These are phyloP conservation scores for Potorous gilbertii DNA, from an alignment of 2,797 vertebrate genomes.

Conservation along the genomic window DNA sequence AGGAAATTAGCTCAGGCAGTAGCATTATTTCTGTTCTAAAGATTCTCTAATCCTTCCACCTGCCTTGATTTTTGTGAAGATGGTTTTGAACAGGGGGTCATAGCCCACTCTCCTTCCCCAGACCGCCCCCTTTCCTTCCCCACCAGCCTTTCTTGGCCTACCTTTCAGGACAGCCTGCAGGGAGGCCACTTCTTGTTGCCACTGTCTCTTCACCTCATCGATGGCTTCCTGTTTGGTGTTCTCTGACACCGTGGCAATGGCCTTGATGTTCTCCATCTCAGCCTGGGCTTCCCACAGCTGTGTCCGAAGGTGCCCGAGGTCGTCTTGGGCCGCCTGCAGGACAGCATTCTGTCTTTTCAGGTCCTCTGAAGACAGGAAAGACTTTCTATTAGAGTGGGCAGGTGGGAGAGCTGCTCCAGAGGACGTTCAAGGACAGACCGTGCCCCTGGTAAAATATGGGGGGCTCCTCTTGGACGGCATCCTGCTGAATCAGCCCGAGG, in stretches of 20 bases:
- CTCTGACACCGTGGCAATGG: constrained; percentile 95
- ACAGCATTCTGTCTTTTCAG: constrained; percentile 91
- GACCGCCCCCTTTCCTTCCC: neutral
- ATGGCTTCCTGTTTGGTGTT: constrained; percentile 99
- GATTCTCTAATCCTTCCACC: neutral
- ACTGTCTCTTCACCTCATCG: constrained; percentile 96
- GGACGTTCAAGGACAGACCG: no score
- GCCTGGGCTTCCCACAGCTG: constrained; percentile 91
- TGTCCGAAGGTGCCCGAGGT: constrained; percentile 89
- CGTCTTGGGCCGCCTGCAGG: constrained; percentile 91
- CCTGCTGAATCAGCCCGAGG: no score
- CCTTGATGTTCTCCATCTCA: constrained; percentile 98
- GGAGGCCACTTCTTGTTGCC: constrained; percentile 98
- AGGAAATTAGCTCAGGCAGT: neutral
- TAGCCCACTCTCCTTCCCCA: neutral
- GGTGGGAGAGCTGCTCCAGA: no score
- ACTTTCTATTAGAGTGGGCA: constrained; percentile 17
- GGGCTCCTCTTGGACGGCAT: no score
- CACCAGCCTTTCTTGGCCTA: constrained; percentile 71
- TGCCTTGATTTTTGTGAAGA: neutral
- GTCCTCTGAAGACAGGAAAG: constrained; percentile 88
- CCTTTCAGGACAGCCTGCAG: constrained; percentile 99
- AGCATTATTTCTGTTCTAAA: neutral
- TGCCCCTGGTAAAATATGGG: no score
- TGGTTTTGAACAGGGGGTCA: neutral